Conservation (phyloP, 1,140 invertebrate genomes). For the Lineus longissimus region DNA sequence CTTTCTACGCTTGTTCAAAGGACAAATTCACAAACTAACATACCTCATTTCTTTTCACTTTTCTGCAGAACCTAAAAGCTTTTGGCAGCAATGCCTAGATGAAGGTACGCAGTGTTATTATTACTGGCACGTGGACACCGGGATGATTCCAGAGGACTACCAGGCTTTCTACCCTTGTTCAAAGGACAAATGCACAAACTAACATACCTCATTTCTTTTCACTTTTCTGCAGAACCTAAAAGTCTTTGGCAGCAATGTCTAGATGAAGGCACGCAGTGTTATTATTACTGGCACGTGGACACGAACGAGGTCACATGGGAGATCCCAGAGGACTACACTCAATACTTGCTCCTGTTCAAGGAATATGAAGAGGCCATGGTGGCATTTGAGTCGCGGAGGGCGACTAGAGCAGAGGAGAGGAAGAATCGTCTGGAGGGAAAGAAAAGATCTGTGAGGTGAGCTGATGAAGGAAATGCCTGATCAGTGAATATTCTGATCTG, state of each 20-base stretch:
- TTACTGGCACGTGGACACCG: constrained; percentile 70
- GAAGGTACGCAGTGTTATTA: constrained; percentile 67
- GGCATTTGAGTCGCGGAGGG: constrained; percentile 18
- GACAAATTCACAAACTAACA: no score
- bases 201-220: no score
- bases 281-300: constrained; percentile 70
- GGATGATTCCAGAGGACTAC: constrained; percentile 65
- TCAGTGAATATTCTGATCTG: no score
- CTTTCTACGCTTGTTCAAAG: no score
- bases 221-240: constrained; percentile 35
- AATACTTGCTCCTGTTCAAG: constrained; percentile 36
- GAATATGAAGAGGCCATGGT: constrained; percentile 36
- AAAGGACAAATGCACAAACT: no score
- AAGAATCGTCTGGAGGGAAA: constrained; percentile 23
- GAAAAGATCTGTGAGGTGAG: constrained; percentile 15
- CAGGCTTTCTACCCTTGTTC: no score
- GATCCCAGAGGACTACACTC: constrained; percentile 60
- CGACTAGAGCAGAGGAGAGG: constrained; percentile 26
- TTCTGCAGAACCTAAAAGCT: constrained; percentile 40
- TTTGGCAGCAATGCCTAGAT: constrained; percentile 70
- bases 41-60: background rate
- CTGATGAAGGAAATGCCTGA: background rate
- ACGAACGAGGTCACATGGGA: constrained; percentile 74
- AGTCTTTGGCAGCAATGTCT: constrained; percentile 66
- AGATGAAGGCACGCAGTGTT: constrained; percentile 65